phyloP scores from a whole-genome alignment of 2,888 invertebrate genomes.

The Cremastinae sp. region DNA sequence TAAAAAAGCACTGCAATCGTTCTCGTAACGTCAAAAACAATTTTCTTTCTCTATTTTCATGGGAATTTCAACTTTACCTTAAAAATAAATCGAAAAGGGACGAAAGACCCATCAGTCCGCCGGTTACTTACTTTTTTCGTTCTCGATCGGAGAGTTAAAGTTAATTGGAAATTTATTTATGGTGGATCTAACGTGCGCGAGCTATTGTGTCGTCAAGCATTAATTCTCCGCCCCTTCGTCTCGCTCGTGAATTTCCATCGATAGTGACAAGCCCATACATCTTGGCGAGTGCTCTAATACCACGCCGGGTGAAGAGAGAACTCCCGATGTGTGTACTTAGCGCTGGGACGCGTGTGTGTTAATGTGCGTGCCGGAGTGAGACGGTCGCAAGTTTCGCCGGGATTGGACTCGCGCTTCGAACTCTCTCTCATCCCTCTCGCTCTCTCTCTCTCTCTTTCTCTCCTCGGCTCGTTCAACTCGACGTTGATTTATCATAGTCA shows the following conservation, averaged over 20 bases:
- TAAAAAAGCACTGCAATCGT: too few relatives aligned
- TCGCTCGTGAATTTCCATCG: slow-evolving; percentile 51
- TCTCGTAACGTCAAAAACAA: too few relatives aligned
- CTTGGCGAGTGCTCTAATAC: slow-evolving; percentile 37
- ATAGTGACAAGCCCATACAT: slow-evolving; percentile 49
- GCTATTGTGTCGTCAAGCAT: slow-evolving; percentile 44
- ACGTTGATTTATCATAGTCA: slow-evolving; percentile 61
- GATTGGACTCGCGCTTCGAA: slow-evolving; percentile 49
- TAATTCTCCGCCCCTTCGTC: slow-evolving; percentile 35
- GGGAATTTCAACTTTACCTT: too few relatives aligned
- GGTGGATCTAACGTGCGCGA: slow-evolving; percentile 8
- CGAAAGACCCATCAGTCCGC: not conserved
- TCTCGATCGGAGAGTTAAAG: not conserved
- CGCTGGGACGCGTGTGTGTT: slow-evolving; percentile 14
- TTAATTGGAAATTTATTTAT: slow-evolving; percentile 25
- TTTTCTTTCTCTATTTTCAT: too few relatives aligned
- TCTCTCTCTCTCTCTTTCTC: slow-evolving; percentile 22
- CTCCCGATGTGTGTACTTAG: slow-evolving; percentile 6
- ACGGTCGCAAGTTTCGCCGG: slow-evolving; percentile 53
- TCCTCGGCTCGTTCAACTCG: slow-evolving; percentile 43
- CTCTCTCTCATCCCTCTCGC: too few relatives aligned
- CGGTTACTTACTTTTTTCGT: not conserved
- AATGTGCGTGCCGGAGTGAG: slow-evolving; percentile 14
- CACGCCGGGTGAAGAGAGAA: slow-evolving; percentile 14
- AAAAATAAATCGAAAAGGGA: too few relatives aligned